A percentile compares a stretch with the other conserved stretches of the same genome.
These are phyloP conservation scores for Gymnocypris eckloni DNA, from an alignment of 2,797 vertebrate species.

Conservation along the genomic window DNA sequence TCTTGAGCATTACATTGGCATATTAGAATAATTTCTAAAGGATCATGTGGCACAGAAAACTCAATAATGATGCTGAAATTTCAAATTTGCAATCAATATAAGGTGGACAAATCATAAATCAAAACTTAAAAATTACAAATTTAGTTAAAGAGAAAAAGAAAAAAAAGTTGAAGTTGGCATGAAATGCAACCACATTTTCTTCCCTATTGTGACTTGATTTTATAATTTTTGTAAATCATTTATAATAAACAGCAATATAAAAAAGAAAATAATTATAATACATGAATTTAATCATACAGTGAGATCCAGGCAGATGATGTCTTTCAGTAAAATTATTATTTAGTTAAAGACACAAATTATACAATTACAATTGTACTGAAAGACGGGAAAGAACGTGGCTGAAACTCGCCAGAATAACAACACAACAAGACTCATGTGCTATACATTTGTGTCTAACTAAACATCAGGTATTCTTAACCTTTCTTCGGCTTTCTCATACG, in stretches of 20 bases:
- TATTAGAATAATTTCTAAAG: not conserved
- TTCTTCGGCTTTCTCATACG: constrained; percentile 78
- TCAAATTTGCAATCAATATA: not conserved
- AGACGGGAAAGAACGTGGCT: not conserved
- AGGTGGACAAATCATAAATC: not conserved
- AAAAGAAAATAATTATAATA: not conserved
- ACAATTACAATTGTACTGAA: not conserved
- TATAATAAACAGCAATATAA: not conserved
- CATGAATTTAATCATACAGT: not conserved
- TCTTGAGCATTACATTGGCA: not conserved
- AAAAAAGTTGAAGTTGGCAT: not conserved
- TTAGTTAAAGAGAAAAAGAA: not conserved
- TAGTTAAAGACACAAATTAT: no score
- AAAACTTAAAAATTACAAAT: not conserved
- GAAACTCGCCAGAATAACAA: not conserved
- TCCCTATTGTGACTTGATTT: no score
- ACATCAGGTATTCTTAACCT: constrained; percentile 72
- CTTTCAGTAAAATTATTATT: not conserved
- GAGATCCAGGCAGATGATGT: not conserved
- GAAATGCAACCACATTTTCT: no score
- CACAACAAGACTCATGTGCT: not conserved
- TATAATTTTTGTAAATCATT: no score
- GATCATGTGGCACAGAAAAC: constrained; percentile 3
- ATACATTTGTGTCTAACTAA: not conserved
- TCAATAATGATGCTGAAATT: not conserved